Evolutionary conservation across 2,888 invertebrate species (phyloP), one percentile per base, ranked within the genome.

Genomic region (Dendrolimus houi): DNA sequence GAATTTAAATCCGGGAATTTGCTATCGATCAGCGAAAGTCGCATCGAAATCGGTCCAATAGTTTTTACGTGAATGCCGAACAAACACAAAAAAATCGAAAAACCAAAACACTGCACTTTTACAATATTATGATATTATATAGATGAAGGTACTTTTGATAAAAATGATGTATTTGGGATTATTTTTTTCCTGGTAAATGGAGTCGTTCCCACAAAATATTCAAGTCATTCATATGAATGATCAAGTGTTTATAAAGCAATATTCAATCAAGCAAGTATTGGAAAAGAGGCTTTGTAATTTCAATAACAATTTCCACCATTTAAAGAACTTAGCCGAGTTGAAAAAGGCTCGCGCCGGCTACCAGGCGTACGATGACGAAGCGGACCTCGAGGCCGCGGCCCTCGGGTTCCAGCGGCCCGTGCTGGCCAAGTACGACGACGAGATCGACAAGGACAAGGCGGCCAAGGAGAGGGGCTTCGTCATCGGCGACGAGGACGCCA

Each of bases 371-470:
- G 98, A 98, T 65, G 96, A 96, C 64, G 94, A 94, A 61, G 95
- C 94, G 54, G 94, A 95, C 65, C 90, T 93, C 60, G 94, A 95
- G 72, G 94, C 94, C 58, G 92, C 92, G 59, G 94, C 94, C 7
- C 92, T 94, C 60, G 92, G 93, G 2, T 87, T 85, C 63, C 91
- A 92, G 65, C 93, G 93, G 70, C 92, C 93, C 10, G 89, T 99
- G 55, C 92, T 99, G 40, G 92, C 94, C 67, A 98, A 99, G 88
- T 99, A 99, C 79, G 98, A 99, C 80, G 98, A 98, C 74, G 98
- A 98, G 84, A 95, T 98, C 58, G 94, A 95, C 57, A 62, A 68
- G 57, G 72, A 58, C 0, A 53, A 54, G 9, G 95, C 95, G 0
- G 92, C 90, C 57, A 93, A 91, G 66, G 92, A 92, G 40, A 58